Base-by-base conservation (phyloP, 92 coral and sea anemone genomes). In the Actinernus sp. region DNA sequence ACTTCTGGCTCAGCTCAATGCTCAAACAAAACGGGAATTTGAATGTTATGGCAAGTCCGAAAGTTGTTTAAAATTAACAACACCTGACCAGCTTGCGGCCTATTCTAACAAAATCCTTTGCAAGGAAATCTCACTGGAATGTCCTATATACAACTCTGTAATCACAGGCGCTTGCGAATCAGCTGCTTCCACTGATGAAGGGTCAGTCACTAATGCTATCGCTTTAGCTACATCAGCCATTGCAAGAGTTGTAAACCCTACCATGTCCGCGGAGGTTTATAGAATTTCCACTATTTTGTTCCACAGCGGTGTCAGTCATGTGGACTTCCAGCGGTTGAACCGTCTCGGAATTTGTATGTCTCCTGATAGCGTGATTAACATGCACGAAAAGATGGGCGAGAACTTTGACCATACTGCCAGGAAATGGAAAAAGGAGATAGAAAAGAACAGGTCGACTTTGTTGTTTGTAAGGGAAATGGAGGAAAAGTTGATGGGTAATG, bases 291-390 rank as follows among this genome's bases (percentile, higher is more conserved):
- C 68, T 18, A 56, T 70, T 4, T 9, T 70, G 1, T 70, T 31
- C 33, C 55, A 56, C 37, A 69, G 77, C 38, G 77, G 77, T 24
- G 45, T 48, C 12, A 63, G 71, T 36, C 24, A 67, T 34, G 24
- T 13, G 23, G 50, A 67, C 24, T 26, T 32, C 9, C 55, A 26
- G 14, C 9, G 77, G 10, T 33, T 69, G 67, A 69, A 69, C 21
- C 66, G 56, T 34, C 54, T 69, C 8, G 55, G 77, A 14, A 55
- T 69, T 39, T 69, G 70, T 17, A 69, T 69, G 77, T 55, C 77
- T 11, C 21, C 49, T 3, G 31, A 55, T 14, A 57, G 44, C n/a
- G 26, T 55, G 11, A 69, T 55, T 30, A 37, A 26, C 8, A n/a
- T 69, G 3, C 77, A 56, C 18, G 30, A 34, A 16, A 53, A 67